Base-by-base conservation (phyloP, 2,797 vertebrate genomes). In the Zalophus californianus region DNA sequence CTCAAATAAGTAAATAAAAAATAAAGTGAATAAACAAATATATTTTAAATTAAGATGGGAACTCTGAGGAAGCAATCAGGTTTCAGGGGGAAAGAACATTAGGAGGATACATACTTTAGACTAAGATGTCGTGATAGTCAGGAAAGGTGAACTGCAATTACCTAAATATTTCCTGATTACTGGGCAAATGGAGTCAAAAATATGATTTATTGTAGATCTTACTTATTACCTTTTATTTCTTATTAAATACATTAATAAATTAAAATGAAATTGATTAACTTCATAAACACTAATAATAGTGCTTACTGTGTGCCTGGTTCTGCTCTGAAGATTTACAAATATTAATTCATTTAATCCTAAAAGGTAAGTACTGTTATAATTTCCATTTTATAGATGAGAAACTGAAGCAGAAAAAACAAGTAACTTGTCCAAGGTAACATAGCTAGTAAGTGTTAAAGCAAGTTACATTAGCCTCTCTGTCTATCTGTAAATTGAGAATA, bases 361-460 rank as follows among this genome's bases (percentile, higher is more conserved):
- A 60, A 9, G 41, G 44, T 56, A 68, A 96, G 7, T 35, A 29
- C 4, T 86, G 14, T 68, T 52, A 75, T 56, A 38, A 78, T 77
- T 16, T 97, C 52, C 14, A 78, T 25, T 93, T 85, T 91, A 44
- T 11, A 94, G 52, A 88, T 12, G 86, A 73, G 27, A 41, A 95
- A 60, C 11, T 41, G 21, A 90, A 82, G 12, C 27, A 83, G 48
- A 96, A 21, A 95, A 83, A 89, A 32, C 66, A 29, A 87, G 13
- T 12, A 68, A 38, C 32, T 90, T 82, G 27, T 72, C 78, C 32
- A 86, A 77, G 58, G 41, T 82, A 7, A 25, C 29, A 27, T 32
- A 92, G 29, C n/a, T 90, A 29, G 13, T 56, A 92, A 96, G 7
- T 50, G 23, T 32, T 70, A 0, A 96, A 86, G 56, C 56, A 68